Base-by-base conservation (phyloP, 64 coral and sea anemone species). In the Hydrozoanthus tunicans region DNA sequence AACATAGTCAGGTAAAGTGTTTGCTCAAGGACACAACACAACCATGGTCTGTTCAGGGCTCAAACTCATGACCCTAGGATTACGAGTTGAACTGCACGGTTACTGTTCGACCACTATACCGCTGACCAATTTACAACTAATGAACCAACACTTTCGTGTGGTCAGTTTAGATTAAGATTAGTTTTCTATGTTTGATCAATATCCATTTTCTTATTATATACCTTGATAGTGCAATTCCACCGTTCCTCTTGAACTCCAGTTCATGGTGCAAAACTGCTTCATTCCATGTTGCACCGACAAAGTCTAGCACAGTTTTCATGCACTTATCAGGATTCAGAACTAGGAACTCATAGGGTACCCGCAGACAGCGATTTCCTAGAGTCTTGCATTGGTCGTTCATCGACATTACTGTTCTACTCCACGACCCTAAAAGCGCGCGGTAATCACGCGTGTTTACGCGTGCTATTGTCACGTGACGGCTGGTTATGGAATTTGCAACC, bases 201-300 rank as follows among this genome's bases (percentile, higher is more conserved):
- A 43, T 43, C 32, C 0, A 43, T 43, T 43, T 43, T 43, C 32
- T 43, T 43, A 43, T 43, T 43, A 43, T 32, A 76, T 93, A 95
- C 92, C 94, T 92, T 4, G 97, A 99, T 4, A 99, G 73, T 8
- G 93, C 92, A 27, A 92, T 92, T 56, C 97, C 97, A 15, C 85
- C 91, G 83, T 94, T 74, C 64, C 56, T 92, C 64, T 91, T 77
- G 24, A 99, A 78, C 13, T 85, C 77, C 13, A 60, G 83, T 77
- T 95, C 92, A 79, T 99, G 97, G 80, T 99, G 91, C 5, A 99
- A 55, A 5, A 99, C 97, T 9, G 56, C 73, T 59, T 99, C 92
- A 81, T 93, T 96, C 97, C 97, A 99, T 23, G 23, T 7, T 6
- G 93, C 90, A 90, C 69, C 74, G 4, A 96, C 62, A 79, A 99